Base-by-base conservation (phyloP, 2,888 invertebrate genomes). In the Nemapogon koenigi region DNA sequence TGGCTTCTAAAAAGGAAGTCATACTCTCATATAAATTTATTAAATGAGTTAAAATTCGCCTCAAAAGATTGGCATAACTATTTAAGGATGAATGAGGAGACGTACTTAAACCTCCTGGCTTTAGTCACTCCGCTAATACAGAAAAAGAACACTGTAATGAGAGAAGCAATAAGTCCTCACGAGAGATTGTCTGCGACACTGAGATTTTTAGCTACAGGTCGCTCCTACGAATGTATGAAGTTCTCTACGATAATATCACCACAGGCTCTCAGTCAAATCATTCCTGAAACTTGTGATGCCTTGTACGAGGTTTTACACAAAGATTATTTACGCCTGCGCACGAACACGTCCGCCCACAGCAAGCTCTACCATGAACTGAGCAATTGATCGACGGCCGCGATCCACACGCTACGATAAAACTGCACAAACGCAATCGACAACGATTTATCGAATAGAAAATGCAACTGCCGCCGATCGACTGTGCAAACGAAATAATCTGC, bases 151-250 rank as follows among this genome's bases (percentile, higher is more conserved):
- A 49, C 47, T 38, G 38, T 43, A 39, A 49, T 49, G 49, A 43
- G 49, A 41, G 40, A 39, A 43, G 40, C 42, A 30, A 49, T 48
- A 40, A 35, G 47, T 36, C 43, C 50, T 28, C 47, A 50, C 35
- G 50, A 52, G 37, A 48, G 47, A 44, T 43, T 51, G 42, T 40
- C 43, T 38, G 47, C 37, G 36, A 47, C 46, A 10, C 40, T 52
- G 38, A 46, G 47, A 45, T 51, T 50, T 42, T 43, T 51, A 19
- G 46, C 45, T 37, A 51, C 50, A 35, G 52, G 53, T 28, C 50
- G 50, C 38, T 48, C 44, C 35, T 52, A 50, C 41, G 51, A 57
- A 27, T 44, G 47, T 40, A 45, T 54, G 15, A 49, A 54, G 42
- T 52, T 45, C 44, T 45, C 52, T 26, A 45, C 48, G 30, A 48